A percentile compares a stretch with the other conserved stretches of the same genome.
Conservation (phyloP, 2,113 vertebrate species). For the Trinectes maculatus region DNA sequence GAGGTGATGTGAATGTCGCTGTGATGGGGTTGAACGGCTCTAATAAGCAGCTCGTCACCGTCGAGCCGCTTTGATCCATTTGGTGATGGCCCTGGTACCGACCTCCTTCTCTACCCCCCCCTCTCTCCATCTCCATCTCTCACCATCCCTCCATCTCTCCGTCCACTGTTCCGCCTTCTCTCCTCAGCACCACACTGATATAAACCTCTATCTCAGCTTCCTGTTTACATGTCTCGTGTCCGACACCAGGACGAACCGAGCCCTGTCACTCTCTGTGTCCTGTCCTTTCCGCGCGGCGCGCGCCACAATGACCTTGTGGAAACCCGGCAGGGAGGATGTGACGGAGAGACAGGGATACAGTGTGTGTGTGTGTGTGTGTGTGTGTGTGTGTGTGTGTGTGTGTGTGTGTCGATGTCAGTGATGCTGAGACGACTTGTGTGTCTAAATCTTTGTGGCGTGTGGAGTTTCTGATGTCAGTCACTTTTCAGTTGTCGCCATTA, state of each 20-base stretch:
- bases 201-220: no score
- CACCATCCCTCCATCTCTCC: no score
- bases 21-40: neutral
- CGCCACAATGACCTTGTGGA: constrained; percentile 74
- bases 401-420: neutral
- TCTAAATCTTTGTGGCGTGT: no score
- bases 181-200: no score
- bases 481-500: no score
- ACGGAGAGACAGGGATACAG: constrained; percentile 32
- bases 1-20: neutral
- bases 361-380: neutral
- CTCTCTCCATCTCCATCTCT: neutral
- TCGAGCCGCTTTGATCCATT: neutral
- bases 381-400: neutral
- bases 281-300: constrained; percentile 65
- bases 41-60: neutral
- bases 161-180: no score
- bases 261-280: no score
- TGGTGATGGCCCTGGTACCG: constrained; percentile 12
- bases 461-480: no score
- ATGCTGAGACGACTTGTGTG: no score
- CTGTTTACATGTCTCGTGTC: no score
- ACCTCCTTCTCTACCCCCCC: constrained; percentile 43
- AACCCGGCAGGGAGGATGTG: constrained; percentile 49
- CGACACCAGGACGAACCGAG: no score